Base-by-base conservation (phyloP, 1,140 invertebrate species). In the Pissodes strobi region DNA sequence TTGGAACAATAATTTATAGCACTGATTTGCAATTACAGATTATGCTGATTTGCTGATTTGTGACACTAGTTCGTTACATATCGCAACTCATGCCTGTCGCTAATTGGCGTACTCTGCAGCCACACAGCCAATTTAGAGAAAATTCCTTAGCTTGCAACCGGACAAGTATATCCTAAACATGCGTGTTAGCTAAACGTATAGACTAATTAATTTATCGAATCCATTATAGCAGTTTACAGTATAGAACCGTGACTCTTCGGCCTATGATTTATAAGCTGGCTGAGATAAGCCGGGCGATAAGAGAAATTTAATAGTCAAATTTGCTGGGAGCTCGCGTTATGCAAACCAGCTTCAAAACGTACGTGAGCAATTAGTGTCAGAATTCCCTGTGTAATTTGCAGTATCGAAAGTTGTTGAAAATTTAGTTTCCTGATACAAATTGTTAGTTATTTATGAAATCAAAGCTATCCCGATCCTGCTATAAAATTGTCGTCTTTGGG, bases 281-380 rank as follows among this genome's bases (percentile, higher is more conserved):
- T 23, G 43, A 64, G 62, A 64, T 64, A 64, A 64, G 49, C 52
- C 12, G 43, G 38, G 38, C 62, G 62, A 64, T 64, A 64, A 64
- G 62, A 64, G 62, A 64, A 64, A 64, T 64, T 64, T 64, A 64
- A 64, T 64, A 64, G 62, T 64, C 27, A 64, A 64, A 64, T 64
- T 64, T 57, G 41, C 52, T 57, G 46, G 49, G 62, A 57, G 53
- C 30, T 41, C 55, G 62, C 62, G 48, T 57, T 56, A 41, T 19
- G 43, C 38, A 10, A 53, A 49, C 43, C 12, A 18, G 25, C 62
- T 57, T 48, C 62, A 57, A 56, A 64, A 64, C 53, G 62, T 64
- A 64, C 62, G 62, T 64, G 62, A 43, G 62, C 62, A 64, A 64
- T 64, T 64, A 64, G 62, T 57, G 62, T 56, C 62, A 57, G 19